Conservation (phyloP, 30 jellyfish, hydroid and myxozoan genomes). For the Aurelia aurita region DNA sequence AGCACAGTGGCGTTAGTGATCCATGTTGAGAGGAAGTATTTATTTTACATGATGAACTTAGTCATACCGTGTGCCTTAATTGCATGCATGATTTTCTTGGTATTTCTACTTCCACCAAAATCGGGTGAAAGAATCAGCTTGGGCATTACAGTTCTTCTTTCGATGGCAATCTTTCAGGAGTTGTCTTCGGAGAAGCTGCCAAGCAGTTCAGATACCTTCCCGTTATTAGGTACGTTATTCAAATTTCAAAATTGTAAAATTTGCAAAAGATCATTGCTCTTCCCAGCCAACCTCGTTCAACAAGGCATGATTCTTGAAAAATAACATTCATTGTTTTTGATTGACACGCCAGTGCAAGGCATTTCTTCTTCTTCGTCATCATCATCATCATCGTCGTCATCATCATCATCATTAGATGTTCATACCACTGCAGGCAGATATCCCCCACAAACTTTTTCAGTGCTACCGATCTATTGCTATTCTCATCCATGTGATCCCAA, state of each 20-base stretch:
- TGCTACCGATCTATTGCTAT: too few species aligned
- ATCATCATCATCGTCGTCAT: too few species aligned
- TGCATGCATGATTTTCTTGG: conserved; percentile 95
- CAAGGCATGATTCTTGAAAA: too few species aligned
- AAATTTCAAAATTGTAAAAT: background rate
- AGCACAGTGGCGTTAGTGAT: conserved; percentile 63
- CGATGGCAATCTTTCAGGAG: conserved; percentile 98
- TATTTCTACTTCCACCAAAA: conserved; percentile 90
- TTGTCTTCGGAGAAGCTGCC: conserved; percentile 95
- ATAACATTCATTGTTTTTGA: too few species aligned
- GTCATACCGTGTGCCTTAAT: conserved; percentile 95
- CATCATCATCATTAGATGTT: background rate
- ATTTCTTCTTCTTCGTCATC: too few species aligned
- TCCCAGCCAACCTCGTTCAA: too few species aligned
- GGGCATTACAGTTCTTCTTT: conserved; percentile 88
- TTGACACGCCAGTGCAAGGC: too few species aligned
- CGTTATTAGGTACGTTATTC: conserved; percentile 77
- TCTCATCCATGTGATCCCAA: too few species aligned
- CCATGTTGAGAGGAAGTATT: conserved; percentile 75
- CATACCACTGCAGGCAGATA: background rate
- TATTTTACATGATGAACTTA: conserved; percentile 89
- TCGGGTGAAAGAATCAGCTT: conserved; percentile 96
- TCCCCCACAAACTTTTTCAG: too few species aligned
- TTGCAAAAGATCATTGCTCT: too few species aligned
- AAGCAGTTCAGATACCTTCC: conserved; percentile 93